Percentiles rank a stretch among this genome's conserved stretches.
Conservation (phyloP, 2,888 invertebrate species). For the Nasonia oneida region DNA sequence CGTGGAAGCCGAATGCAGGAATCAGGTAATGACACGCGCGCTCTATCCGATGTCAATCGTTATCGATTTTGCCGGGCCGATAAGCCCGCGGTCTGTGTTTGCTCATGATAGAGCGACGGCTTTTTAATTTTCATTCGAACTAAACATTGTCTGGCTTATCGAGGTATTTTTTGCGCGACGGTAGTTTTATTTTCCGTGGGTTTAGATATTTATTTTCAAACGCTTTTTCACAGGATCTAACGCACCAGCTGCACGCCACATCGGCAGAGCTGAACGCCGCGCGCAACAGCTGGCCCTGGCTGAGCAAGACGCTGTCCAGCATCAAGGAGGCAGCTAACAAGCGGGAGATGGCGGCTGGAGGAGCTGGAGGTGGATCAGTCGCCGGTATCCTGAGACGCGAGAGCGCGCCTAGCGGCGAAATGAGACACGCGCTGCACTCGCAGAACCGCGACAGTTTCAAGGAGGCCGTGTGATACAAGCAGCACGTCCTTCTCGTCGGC, state of each 20-base stretch:
- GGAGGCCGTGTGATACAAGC: conserved; percentile 73
- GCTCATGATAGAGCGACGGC: background rate
- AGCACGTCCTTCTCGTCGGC: background rate
- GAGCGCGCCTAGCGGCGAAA: conserved; percentile 77
- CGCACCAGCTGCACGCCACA: conserved; percentile 92
- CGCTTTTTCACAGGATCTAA: conserved; percentile 86
- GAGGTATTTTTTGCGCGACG: too few relatives aligned
- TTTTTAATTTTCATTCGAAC: too few relatives aligned
- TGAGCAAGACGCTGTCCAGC: conserved; percentile 93
- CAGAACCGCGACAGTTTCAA: conserved; percentile 76
- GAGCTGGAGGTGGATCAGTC: conserved; percentile 45
- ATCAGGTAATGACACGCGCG: conserved; percentile 84
- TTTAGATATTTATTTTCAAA: background rate
- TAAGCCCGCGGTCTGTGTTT: background rate
- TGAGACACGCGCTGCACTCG: conserved; percentile 75
- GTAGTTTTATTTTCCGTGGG: background rate
- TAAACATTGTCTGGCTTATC: background rate
- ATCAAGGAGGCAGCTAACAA: conserved; percentile 88
- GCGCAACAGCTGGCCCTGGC: conserved; percentile 93
- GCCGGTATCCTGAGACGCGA: conserved; percentile 78
- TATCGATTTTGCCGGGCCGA: background rate
- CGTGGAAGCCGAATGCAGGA: conserved; percentile 97
- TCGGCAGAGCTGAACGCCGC: conserved; percentile 87
- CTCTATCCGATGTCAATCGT: background rate
- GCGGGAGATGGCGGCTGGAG: conserved; percentile 72